Conservation (phyloP, 2,113 vertebrate genomes). For the Holacanthus passer region DNA sequence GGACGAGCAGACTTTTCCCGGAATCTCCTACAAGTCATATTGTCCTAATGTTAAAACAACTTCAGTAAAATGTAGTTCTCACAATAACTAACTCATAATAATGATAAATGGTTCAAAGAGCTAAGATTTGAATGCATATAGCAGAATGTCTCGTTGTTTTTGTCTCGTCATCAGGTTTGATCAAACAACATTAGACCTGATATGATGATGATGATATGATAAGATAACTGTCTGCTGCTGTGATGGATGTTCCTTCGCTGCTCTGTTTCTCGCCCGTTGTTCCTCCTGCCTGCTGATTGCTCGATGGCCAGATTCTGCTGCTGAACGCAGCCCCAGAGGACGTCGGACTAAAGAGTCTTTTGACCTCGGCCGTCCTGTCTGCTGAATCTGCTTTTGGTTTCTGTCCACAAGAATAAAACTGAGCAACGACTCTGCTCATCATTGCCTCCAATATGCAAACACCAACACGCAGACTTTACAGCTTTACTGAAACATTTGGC, state of each 20-base stretch:
- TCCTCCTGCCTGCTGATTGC: background rate
- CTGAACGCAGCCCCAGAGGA: background rate
- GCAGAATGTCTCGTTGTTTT: no score
- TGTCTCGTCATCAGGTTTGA: background rate
- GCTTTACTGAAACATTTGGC: no score
- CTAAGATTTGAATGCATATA: no score
- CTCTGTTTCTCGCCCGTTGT: background rate
- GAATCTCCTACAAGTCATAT: background rate
- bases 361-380: conserved; percentile 24
- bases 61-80: background rate
- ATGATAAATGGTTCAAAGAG: no score
- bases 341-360: background rate
- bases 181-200: background rate
- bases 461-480: background rate
- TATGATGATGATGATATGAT: no score
- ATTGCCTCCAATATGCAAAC: conserved; percentile 11
- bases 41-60: background rate
- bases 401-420: background rate
- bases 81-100: no score
- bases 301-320: background rate
- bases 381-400: background rate
- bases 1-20: background rate
- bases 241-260: no score
- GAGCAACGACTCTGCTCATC: conserved; percentile 16
- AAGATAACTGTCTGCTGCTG: background rate